Evolutionary conservation across 2,888 invertebrate genomes (phyloP), one percentile per base, ranked within the genome.

Genomic region (Andrena camellia): DNA sequence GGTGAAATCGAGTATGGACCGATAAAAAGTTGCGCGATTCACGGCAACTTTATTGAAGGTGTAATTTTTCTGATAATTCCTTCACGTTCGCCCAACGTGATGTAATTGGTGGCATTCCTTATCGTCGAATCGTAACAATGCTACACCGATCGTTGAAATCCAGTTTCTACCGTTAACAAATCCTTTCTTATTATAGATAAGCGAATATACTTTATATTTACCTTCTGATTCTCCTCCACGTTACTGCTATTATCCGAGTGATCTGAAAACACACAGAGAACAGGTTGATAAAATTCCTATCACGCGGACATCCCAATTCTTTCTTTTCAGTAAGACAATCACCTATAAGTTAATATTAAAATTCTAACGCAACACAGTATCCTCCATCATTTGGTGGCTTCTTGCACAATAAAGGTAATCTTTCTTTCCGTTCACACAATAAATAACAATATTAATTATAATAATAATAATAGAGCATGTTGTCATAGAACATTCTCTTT

Each of bases 221-320:
- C 87, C 80, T 86, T 50, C 54, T 75, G 50, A 52, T 68, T 64
- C 3, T n/a, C n/a, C 42, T 88, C 87, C 10, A 29, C 10, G 26
- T 64, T 29, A 17, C 7, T 76, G 26, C 63, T 57, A 63, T 71
- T 76, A n/a, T 84, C 78, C 31, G 82, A 78, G 52, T 87, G 73
- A 80, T 86, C 87, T 87, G 78, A 74, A 88, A 87, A 23, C 48
- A 63, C 31, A 64, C 4, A 63, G 2, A 63, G 33, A n/a, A 35
- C 1, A 52, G 13, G 7, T 59, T 52, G 70, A 66, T 77, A 64
- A 76, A 13, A 1, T 26, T 31, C 10, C 2, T 31, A 17, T 23
- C n/a, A 23, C 7, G 31, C 70, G 23, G 20, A n/a, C 17, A 50
- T 31, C 23, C 2, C 10, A 7, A 29, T 8, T 54, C 20, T 26